Evolutionary conservation across 2,113 vertebrate species (phyloP).

Genomic region (Esox niger): DNA sequence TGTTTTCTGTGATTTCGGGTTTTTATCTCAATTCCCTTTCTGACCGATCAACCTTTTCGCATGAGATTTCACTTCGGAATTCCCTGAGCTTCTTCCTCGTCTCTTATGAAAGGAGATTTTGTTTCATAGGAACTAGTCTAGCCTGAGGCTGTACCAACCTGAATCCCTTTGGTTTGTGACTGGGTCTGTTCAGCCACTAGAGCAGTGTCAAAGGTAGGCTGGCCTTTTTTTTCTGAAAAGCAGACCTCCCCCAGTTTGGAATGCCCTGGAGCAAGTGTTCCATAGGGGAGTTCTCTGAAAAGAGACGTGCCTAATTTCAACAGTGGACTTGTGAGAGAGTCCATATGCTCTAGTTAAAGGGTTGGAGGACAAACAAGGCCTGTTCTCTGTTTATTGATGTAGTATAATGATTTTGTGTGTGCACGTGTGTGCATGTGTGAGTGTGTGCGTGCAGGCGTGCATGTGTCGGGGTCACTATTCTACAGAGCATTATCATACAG

Average conservation of each 20-base stretch:
- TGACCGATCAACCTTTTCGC: not conserved
- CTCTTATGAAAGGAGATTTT: conserved; percentile 8
- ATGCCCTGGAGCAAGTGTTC: conserved; percentile 32
- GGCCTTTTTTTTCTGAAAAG: conserved; percentile 25
- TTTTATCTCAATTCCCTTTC: not conserved
- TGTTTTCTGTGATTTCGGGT: not conserved
- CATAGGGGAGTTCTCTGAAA: conserved; percentile 1
- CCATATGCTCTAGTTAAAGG: conserved; percentile 32
- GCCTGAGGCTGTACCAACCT: conserved; percentile 11
- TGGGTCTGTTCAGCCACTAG: conserved; percentile 3
- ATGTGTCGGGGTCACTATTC: not conserved
- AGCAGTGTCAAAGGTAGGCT: not conserved
- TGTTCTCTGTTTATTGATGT: conserved; percentile 36
- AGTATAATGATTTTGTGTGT: conserved; percentile 24
- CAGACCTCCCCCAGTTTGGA: conserved; percentile 28
- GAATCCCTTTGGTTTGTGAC: conserved; percentile 11
- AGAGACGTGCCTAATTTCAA: conserved; percentile 24
- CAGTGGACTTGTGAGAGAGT: conserved; percentile 33
- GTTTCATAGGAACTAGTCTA: conserved; percentile 3
- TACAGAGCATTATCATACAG: conserved; percentile 5
- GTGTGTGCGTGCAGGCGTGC: conserved; percentile 3
- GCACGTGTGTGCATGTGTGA: conserved; percentile 3
- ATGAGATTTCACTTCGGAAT: too few species aligned
- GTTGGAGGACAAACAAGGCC: conserved; percentile 28
- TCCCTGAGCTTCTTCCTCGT: not conserved